Evolutionary conservation across 2,113 vertebrate genomes (phyloP).

Genomic region (Philantomba maxwellii): DNA sequence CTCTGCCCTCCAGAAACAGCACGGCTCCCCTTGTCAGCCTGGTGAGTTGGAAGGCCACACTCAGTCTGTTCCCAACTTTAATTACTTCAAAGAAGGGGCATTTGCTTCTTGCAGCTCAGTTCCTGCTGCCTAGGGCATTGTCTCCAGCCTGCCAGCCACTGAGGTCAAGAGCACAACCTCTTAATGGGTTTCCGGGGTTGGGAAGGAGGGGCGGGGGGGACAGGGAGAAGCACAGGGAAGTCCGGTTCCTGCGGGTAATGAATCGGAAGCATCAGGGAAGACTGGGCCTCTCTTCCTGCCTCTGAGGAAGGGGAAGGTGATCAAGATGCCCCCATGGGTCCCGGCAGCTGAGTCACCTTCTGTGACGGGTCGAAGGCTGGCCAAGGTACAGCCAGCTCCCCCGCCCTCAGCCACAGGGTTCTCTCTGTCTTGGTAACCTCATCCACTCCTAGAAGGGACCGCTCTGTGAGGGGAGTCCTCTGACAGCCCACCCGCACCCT

Average conservation of each 20-base stretch:
- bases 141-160: background rate
- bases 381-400: background rate
- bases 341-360: background rate
- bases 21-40: background rate
- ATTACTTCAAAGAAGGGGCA: background rate
- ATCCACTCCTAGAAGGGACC: background rate
- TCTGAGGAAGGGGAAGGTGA: background rate
- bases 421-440: background rate
- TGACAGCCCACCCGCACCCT: background rate
- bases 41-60: background rate
- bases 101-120: background rate
- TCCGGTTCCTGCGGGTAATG: background rate
- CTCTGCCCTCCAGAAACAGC: background rate
- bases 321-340: background rate
- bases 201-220: background rate
- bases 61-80: background rate
- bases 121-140: background rate
- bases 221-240: background rate
- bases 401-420: background rate
- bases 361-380: rapidly evolving
- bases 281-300: background rate
- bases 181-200: background rate
- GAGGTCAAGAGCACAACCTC: background rate
- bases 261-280: background rate
- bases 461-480: background rate